These are phyloP conservation scores for Dascillus cervinus DNA, from an alignment of 2,888 invertebrate species.

Conservation along the genomic window DNA sequence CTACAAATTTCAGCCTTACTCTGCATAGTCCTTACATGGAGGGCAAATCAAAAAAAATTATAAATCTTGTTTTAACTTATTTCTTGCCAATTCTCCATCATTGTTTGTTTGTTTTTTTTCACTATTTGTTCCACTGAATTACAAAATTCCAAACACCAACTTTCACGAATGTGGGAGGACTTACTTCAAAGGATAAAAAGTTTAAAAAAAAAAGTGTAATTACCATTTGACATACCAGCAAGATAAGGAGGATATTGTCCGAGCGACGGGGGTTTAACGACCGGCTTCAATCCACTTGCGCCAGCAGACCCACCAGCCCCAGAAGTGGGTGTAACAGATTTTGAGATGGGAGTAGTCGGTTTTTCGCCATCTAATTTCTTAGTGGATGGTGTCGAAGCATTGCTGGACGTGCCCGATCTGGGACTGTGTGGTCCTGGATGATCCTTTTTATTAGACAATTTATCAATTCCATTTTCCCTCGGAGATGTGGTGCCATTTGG, in stretches of 20 bases:
- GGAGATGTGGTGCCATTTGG: conserved; percentile 86
- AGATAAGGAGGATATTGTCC: conserved; percentile 58
- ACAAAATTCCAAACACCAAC: too few relatives aligned
- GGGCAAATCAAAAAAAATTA: not conserved
- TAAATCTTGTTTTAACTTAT: too few relatives aligned
- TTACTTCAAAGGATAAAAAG: conserved; percentile 1
- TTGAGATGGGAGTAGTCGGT: conserved; percentile 84
- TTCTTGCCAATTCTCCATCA: too few relatives aligned
- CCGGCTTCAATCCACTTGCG: conserved; percentile 45
- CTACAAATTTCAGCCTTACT: too few relatives aligned
- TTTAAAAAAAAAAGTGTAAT: conserved; percentile 6
- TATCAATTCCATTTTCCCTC: conserved; percentile 78
- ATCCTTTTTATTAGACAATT: conserved; percentile 65
- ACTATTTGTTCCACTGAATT: too few relatives aligned
- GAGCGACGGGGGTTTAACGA: conserved; percentile 46
- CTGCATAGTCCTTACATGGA: too few relatives aligned
- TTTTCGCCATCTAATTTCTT: conserved; percentile 80
- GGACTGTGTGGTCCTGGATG: conserved; percentile 65
- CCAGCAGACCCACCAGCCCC: conserved; percentile 41
- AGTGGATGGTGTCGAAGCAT: conserved; percentile 83
- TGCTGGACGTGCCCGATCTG: conserved; percentile 80
- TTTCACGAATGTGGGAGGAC: too few relatives aligned
- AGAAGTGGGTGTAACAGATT: conserved; percentile 80
- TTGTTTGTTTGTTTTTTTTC: too few relatives aligned
- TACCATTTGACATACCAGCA: conserved; percentile 46